A percentile compares a stretch with the other conserved stretches of the same genome.
Evolutionary conservation across 2,888 invertebrate genomes (phyloP).

Genomic region (Steromphala cineraria): DNA sequence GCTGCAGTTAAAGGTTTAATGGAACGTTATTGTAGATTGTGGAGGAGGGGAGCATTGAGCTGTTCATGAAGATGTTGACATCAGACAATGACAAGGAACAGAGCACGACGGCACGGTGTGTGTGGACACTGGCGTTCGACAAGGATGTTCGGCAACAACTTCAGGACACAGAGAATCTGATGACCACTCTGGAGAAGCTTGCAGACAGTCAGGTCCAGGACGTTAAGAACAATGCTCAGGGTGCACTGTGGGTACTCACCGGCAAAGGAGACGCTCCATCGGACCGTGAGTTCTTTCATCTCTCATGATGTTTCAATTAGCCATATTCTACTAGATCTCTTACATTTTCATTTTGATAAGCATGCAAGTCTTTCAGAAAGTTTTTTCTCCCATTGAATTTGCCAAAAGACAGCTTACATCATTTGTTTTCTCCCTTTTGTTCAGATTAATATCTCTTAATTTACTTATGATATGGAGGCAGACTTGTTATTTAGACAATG

Average conservation of each 20-base stretch:
- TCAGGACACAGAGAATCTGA: conserved; percentile 50
- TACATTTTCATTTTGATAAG: too few relatives aligned
- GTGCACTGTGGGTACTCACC: conserved; percentile 65
- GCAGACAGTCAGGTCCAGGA: conserved; percentile 53
- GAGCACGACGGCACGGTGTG: conserved; percentile 52
- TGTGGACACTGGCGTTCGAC: conserved; percentile 70
- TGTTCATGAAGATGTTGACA: conserved; percentile 57
- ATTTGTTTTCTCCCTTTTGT: too few relatives aligned
- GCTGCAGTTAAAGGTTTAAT: too few relatives aligned
- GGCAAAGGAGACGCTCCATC: conserved; percentile 58
- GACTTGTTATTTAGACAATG: too few relatives aligned
- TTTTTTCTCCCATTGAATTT: too few relatives aligned
- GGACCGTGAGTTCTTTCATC: background rate
- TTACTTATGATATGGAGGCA: too few relatives aligned
- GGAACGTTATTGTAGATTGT: conserved; percentile 50
- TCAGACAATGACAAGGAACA: conserved; percentile 59
- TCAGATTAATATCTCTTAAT: too few relatives aligned
- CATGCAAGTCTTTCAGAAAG: too few relatives aligned
- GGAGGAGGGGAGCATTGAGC: conserved; percentile 59
- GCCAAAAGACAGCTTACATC: too few relatives aligned
- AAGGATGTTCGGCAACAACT: conserved; percentile 57
- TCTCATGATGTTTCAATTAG: too few relatives aligned
- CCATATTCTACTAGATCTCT: too few relatives aligned
- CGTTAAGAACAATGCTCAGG: conserved; percentile 55
- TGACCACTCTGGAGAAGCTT: conserved; percentile 54